phyloP scores from a whole-genome alignment of 2,113 vertebrate genomes.

The Lycaon pictus region DNA sequence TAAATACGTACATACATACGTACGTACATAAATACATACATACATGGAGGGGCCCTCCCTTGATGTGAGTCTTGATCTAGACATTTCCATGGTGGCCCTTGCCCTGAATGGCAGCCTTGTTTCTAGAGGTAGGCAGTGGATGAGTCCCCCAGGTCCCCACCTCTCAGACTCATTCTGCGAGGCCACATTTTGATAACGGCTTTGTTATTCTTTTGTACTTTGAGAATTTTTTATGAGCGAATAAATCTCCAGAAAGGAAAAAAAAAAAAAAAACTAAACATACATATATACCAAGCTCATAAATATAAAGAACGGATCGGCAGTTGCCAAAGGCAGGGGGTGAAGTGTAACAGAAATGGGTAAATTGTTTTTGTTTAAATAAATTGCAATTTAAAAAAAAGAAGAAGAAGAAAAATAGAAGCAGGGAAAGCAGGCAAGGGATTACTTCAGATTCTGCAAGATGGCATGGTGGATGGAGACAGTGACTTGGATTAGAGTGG shows the following conservation, averaged over 20 bases:
- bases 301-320: neutral
- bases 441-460: neutral
- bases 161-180: too few relatives aligned
- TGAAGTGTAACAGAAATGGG: neutral
- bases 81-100: neutral
- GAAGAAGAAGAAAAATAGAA: neutral
- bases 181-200: too few relatives aligned
- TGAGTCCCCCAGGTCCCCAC: too few relatives aligned
- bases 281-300: neutral
- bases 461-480: fast-evolving
- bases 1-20: neutral
- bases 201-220: too few relatives aligned
- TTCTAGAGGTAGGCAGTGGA: neutral
- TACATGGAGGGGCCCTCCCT: neutral
- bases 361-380: neutral
- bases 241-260: too few relatives aligned
- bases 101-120: neutral
- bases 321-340: neutral
- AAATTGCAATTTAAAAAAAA: neutral
- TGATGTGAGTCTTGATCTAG: neutral
- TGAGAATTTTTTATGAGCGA: too few relatives aligned
- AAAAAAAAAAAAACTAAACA: too few relatives aligned
- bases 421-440: neutral
- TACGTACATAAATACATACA: too few relatives aligned
- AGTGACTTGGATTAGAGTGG: neutral